Evolutionary conservation across 2,888 invertebrate species (phyloP), one percentile per base, ranked within the genome.

Genomic region (Microchrysa polita): DNA sequence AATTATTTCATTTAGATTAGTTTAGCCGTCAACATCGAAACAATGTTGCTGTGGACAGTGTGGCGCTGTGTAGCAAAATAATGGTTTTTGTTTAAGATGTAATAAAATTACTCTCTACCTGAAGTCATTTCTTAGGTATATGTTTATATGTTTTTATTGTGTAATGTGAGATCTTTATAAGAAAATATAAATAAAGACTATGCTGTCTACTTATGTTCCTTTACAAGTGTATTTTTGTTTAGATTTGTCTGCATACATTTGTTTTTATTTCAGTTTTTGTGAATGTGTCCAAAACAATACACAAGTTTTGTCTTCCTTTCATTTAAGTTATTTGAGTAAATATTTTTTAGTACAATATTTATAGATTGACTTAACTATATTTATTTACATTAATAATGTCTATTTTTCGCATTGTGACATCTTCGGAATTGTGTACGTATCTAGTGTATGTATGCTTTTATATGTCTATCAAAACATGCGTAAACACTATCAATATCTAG

Each of bases 21-120:
- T 57, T 60, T 22, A 63, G 7, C 40, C 20, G 9, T 42, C 9
- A 40, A 18, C 10, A 20, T 42, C 16, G 40, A 63, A 59, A 74
- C 76, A 67, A 77, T 78, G 76, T 79, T 79, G 79, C 79, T 79
- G 79, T 79, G 79, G 79, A 79, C 79, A 79, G 79, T 79, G 79
- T 79, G 77, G 77, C 75, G 77, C 78, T 78, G 77, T 77, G 79
- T 79, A 79, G 79, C 78, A 77, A 78, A 77, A 34, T 34, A 74
- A 76, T 75, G 18, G n/a, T 34, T 60, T 63, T 16, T 9, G 42
- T 76, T 53, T 44, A 59, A 59, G 74, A 73, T 34, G 27, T 23
- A 10, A 60, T 60, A 22, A 60, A 59, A 5, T 53, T 55, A 55
- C 18, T 18, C 55, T 4, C 55, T 34, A 53, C 18, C 53, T 55